Evolutionary conservation across 2,797 vertebrate genomes (phyloP), one percentile per base, ranked within the genome.

Genomic region (Xenops minutus): DNA sequence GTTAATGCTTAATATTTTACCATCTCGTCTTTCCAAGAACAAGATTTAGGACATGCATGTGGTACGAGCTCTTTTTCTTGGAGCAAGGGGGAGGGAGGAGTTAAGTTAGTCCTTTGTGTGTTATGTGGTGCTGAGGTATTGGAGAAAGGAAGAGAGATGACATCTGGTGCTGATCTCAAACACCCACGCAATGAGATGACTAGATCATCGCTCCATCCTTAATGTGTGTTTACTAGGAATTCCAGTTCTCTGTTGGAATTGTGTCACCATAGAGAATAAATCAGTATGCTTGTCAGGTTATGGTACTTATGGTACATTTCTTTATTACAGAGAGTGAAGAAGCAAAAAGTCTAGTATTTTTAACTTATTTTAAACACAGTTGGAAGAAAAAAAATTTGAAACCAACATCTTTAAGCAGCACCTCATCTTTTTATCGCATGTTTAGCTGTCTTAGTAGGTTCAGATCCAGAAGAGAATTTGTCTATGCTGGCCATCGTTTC

Each of bases 91-190:
- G n/a, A 67, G 19, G 49, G 80, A 78, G 41, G 24, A 63, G 61
- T 74, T 58, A 68, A 78, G 8, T 83, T 46, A 64, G 27, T 73
- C n/a, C 56, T 76, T 89, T 48, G 17, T 76, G 46, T 17, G 36
- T 69, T 75, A 17, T 48, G 30, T 62, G 43, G 21, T 30, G 46
- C 66, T 81, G 85, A 95, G 44, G 48, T 86, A 91, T 67, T 37
- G 59, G 19, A 91, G 89, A 63, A 74, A 36, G 37, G 44, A 55
- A 37, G 52, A 76, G 63, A 67, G 52, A 91, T 94, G 95, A 74
- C 93, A 94, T 94, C 92, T 96, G 92, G 77, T 92, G 75, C 83
- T 78, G 74, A 82, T 96, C 63, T 74, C 77, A 71, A 67, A 95
- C 88, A 82, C 88, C 80, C 93, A 94, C 88, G 26, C 88, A 74